These are phyloP conservation scores for Armadillidium nasatum DNA, from an alignment of 1,140 invertebrate species.

Conservation along the genomic window DNA sequence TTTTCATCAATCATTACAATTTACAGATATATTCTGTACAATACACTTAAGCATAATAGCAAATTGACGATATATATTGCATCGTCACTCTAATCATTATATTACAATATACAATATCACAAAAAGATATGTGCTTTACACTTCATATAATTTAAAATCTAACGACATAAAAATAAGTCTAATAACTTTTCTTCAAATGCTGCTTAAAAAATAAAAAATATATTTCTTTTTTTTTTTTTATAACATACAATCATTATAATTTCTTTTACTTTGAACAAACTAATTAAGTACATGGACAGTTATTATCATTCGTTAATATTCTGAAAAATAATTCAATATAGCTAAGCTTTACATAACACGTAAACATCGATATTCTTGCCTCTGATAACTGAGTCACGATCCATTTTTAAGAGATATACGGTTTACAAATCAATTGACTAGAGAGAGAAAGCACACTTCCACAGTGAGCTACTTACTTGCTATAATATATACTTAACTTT, in stretches of 20 bases:
- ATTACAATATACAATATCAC: constrained; percentile 4
- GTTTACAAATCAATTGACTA: neutral
- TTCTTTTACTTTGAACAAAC: neutral
- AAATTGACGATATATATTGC: too few relatives aligned
- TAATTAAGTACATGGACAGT: constrained; percentile 4
- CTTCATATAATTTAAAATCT: neutral
- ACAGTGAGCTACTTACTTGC: neutral
- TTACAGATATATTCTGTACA: too few relatives aligned
- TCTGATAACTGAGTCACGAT: neutral
- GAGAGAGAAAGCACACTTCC: neutral
- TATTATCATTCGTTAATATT: neutral
- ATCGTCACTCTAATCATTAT: neutral
- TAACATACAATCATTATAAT: neutral
- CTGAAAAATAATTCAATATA: neutral
- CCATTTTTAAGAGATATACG: neutral
- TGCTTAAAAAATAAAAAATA: neutral
- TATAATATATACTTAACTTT: neutral
- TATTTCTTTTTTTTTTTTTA: neutral
- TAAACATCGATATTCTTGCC: neutral
- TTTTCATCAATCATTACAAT: too few relatives aligned
- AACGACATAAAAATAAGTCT: neutral
- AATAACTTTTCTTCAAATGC: neutral
- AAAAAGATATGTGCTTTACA: constrained; percentile 10
- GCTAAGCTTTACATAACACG: neutral
- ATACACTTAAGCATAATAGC: too few relatives aligned